These are phyloP conservation scores for Anastrepha ludens DNA, from an alignment of 1,140 invertebrate species.

Conservation along the genomic window DNA sequence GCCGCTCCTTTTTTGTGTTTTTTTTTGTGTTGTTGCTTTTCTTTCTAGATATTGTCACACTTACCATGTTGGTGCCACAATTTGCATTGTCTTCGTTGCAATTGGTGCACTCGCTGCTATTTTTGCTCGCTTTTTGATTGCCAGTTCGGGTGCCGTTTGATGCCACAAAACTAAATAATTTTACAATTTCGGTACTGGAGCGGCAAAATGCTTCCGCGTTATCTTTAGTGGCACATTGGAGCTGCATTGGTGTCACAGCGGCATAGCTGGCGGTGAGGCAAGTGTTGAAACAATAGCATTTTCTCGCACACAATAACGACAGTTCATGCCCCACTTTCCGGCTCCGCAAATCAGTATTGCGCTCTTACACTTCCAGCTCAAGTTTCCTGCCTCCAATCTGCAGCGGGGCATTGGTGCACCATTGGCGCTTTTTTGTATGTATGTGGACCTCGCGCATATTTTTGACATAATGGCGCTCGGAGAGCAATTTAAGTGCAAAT, in stretches of 20 bases:
- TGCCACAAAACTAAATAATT: neutral
- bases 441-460: neutral
- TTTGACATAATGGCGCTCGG: too few relatives aligned
- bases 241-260: neutral
- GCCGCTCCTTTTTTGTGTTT: neutral
- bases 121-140: neutral
- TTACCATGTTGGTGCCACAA: neutral
- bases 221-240: neutral
- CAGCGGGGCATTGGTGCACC: neutral
- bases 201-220: slow-evolving; percentile 1
- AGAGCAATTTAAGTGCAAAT: too few relatives aligned
- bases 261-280: neutral
- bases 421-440: neutral
- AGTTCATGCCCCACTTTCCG: slow-evolving; percentile 20
- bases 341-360: neutral
- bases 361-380: neutral
- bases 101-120: slow-evolving; percentile 20
- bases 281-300: slow-evolving; percentile 21
- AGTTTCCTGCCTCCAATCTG: neutral
- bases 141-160: neutral
- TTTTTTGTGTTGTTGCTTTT: neutral
- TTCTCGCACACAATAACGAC: neutral
- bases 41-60: neutral
- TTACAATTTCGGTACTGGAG: slow-evolving; percentile 19
- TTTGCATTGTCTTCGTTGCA: neutral